Percentiles rank a stretch among this genome's conserved stretches.
Evolutionary conservation across 2,113 vertebrate genomes (phyloP).

Genomic region (Peromyscus maniculatus): DNA sequence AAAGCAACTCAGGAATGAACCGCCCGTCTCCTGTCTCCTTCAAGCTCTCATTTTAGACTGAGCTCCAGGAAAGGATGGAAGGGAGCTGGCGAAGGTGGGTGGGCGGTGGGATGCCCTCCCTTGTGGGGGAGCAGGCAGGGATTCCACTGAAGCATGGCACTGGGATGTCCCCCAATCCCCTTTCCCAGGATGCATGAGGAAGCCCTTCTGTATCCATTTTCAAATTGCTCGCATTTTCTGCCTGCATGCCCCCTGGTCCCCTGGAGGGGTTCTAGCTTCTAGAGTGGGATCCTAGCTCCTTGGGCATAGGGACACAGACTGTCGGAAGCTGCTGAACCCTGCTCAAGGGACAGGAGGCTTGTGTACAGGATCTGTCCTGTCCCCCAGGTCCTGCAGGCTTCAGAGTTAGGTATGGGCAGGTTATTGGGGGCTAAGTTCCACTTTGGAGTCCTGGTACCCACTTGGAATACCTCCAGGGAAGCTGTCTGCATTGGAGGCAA

Average conservation of each 20-base stretch:
- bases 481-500: background rate
- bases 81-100: background rate
- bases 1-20: slow-evolving; percentile 84
- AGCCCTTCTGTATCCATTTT: fast-evolving
- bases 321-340: background rate
- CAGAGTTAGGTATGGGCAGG: background rate
- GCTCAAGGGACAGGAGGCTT: background rate
- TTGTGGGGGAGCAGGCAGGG: background rate
- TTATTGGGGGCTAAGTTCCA: background rate
- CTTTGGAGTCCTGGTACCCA: background rate
- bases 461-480: too few species aligned
- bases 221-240: fast-evolving
- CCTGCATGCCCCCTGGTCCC: background rate
- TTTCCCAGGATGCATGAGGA: background rate
- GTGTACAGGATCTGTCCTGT: background rate
- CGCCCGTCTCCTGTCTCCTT: slow-evolving; percentile 72
- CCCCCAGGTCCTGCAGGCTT: background rate
- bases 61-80: background rate
- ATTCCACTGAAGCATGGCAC: background rate
- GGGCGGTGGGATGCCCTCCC: background rate
- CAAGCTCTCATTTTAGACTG: slow-evolving; percentile 62
- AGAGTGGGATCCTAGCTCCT: background rate
- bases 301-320: background rate
- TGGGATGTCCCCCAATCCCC: background rate
- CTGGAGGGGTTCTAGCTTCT: background rate